Conservation (phyloP, 2,113 vertebrate species). For the Cromileptes altivelis region DNA sequence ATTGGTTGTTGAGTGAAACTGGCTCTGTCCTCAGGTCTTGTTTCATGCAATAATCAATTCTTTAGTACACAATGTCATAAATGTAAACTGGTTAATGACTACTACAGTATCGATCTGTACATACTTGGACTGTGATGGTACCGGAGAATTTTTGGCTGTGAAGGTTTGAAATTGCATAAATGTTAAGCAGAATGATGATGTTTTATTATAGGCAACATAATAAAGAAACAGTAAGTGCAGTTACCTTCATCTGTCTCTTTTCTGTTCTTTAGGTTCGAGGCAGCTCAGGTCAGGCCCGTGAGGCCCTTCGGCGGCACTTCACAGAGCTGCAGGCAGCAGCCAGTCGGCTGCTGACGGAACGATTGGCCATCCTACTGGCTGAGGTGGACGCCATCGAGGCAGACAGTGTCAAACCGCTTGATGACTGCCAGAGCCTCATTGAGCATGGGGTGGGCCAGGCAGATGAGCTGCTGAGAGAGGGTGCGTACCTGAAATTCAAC, state of each 20-base stretch:
- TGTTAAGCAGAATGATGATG: too few relatives aligned
- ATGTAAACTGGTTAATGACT: too few relatives aligned
- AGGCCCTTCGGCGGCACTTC: constrained; percentile 76
- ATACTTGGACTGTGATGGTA: too few relatives aligned
- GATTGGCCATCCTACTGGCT: constrained; percentile 59
- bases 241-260: background rate
- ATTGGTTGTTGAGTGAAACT: too few relatives aligned
- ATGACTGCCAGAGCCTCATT: constrained; percentile 80
- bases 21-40: too few relatives aligned
- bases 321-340: constrained; percentile 68
- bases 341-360: constrained; percentile 65
- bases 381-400: constrained; percentile 79
- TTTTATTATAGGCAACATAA: background rate
- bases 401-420: constrained; percentile 74
- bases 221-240: background rate
- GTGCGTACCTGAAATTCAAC: constrained; percentile 23
- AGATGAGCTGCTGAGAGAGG: constrained; percentile 78
- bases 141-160: too few relatives aligned
- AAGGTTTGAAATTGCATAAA: too few relatives aligned
- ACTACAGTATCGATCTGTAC: too few relatives aligned
- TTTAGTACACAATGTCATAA: too few relatives aligned
- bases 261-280: constrained; percentile 63
- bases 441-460: constrained; percentile 80
- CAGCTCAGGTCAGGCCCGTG: constrained; percentile 78
- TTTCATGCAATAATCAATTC: too few relatives aligned